Percentiles rank a stretch among this genome's conserved stretches.
Conservation (phyloP, 23 tunicate species). For the Botrylloides violaceus region DNA sequence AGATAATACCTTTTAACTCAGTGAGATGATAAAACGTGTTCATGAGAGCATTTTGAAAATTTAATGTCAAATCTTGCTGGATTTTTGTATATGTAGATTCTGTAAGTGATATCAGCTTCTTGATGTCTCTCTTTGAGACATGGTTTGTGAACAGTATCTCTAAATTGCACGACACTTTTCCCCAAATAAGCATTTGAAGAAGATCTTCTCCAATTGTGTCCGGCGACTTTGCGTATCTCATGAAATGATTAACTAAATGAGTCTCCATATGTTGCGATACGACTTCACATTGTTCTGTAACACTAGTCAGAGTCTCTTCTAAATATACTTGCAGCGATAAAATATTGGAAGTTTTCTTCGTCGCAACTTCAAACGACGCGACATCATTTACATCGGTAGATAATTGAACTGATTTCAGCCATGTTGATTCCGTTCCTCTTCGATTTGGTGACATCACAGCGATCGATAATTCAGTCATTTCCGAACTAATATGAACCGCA, state of each 20-base stretch:
- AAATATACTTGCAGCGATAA: slow-evolving; percentile 23
- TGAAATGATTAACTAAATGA: slow-evolving; percentile 47
- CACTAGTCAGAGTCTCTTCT: slow-evolving; percentile 35
- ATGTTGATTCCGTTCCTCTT: background rate
- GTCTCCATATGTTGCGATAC: slow-evolving; percentile 71
- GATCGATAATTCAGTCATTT: background rate
- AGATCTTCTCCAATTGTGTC: slow-evolving; percentile 79
- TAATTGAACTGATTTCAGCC: background rate
- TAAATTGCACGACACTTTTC: slow-evolving; percentile 55
- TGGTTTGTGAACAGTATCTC: slow-evolving; percentile 24
- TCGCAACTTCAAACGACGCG: slow-evolving; percentile 1
- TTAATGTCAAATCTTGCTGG: slow-evolving; percentile 55
- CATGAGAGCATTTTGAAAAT: slow-evolving; percentile 59
- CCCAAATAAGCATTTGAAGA: slow-evolving; percentile 70
- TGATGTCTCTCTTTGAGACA: slow-evolving; percentile 48
- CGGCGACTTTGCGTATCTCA: slow-evolving; percentile 30
- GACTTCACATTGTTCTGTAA: slow-evolving; percentile 66
- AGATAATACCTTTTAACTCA: slow-evolving; percentile 40
- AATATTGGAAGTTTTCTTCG: slow-evolving; percentile 54
- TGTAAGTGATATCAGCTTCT: slow-evolving; percentile 47
- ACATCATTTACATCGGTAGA: background rate
- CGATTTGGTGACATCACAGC: background rate
- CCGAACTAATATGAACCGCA: background rate
- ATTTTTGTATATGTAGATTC: slow-evolving; percentile 77
- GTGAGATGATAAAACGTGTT: slow-evolving; percentile 52